A percentile compares a stretch with the other conserved stretches of the same genome.
Conservation (phyloP, 2,888 invertebrate genomes). For the Thelaira solivaga region DNA sequence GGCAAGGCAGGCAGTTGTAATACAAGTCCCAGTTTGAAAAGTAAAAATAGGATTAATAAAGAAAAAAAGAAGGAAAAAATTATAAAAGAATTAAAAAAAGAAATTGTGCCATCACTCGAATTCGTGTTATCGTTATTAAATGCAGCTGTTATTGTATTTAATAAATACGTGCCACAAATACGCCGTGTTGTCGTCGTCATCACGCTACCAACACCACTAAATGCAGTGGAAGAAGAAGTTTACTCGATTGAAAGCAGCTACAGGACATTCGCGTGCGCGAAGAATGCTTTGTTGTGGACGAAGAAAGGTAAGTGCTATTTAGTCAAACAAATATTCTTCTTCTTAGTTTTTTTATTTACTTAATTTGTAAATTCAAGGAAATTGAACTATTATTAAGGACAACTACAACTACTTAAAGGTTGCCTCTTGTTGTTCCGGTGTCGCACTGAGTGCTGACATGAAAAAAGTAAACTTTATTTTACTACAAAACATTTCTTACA, state of each 20-base stretch:
- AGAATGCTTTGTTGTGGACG: conserved; percentile 97
- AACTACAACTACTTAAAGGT: not conserved
- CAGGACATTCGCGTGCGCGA: conserved; percentile 87
- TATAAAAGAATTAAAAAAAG: conserved; percentile 12
- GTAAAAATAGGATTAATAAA: conserved; percentile 2
- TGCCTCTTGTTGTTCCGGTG: not conserved
- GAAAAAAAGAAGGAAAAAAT: not conserved
- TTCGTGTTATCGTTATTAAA: conserved; percentile 51
- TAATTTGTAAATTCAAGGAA: conserved; percentile 29
- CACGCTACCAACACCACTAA: conserved; percentile 74
- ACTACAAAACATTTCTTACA: no score
- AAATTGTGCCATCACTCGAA: conserved; percentile 39
- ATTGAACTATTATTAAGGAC: conserved; percentile 12
- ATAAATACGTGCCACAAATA: conserved; percentile 68
- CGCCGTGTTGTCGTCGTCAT: conserved; percentile 64
- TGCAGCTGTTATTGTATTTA: conserved; percentile 62
- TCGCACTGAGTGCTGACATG: conserved; percentile 27
- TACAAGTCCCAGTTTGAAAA: conserved; percentile 49
- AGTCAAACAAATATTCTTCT: not conserved
- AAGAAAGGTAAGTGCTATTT: conserved; percentile 85
- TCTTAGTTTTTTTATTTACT: not conserved
- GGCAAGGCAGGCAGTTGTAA: conserved; percentile 58
- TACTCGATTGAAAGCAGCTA: conserved; percentile 86
- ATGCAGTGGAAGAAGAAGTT: conserved; percentile 92
- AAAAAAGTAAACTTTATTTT: conserved; percentile 11